Percentiles rank a stretch among this genome's conserved stretches.
Conservation (phyloP, 2,888 invertebrate species). For the Cinara cedri region DNA sequence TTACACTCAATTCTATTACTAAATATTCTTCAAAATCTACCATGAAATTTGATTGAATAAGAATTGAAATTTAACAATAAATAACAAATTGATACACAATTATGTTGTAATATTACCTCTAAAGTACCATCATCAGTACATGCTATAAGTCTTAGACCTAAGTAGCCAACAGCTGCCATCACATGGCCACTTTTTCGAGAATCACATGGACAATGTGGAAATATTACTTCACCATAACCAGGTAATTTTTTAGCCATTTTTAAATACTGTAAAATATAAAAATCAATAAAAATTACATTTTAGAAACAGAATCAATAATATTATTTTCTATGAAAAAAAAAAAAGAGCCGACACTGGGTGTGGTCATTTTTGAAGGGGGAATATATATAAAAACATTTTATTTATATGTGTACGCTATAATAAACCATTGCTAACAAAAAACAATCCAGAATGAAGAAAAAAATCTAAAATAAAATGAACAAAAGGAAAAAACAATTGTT, state of each 20-base stretch:
- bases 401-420: too few species aligned
- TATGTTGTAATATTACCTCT: constrained; percentile 65
- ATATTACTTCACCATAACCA: constrained; percentile 92
- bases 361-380: too few species aligned
- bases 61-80: background rate
- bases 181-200: constrained; percentile 88
- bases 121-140: constrained; percentile 81
- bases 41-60: background rate
- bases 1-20: too few species aligned
- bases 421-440: too few species aligned
- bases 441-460: too few species aligned
- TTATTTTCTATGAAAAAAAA: too few species aligned
- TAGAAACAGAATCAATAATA: too few species aligned
- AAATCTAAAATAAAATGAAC: too few species aligned
- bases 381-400: too few species aligned
- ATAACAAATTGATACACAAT: background rate
- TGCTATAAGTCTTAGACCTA: constrained; percentile 76
- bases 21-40: too few species aligned
- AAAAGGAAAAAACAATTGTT: too few species aligned
- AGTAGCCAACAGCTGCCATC: constrained; percentile 73
- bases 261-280: constrained; percentile 69
- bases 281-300: background rate
- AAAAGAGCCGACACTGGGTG: too few species aligned
- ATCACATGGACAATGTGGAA: constrained; percentile 94
- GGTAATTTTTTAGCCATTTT: constrained; percentile 82